These are phyloP conservation scores for Aphidius colemani DNA, from an alignment of 2,888 invertebrate species.

Conservation along the genomic window DNA sequence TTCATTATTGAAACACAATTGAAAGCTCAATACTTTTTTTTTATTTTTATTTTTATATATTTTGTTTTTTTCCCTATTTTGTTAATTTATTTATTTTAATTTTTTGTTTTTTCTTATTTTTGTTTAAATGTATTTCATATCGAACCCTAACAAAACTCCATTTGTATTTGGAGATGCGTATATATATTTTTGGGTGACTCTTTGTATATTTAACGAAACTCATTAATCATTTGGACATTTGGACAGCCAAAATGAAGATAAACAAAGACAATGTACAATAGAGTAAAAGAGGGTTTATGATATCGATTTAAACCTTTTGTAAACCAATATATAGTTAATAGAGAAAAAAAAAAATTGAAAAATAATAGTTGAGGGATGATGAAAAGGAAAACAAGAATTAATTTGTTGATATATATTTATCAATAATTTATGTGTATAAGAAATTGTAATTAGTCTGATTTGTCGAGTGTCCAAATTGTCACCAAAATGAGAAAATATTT, in stretches of 20 bases:
- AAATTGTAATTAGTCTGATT: constrained; percentile 54
- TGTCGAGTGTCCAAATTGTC: constrained; percentile 53
- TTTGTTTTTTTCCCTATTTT: constrained; percentile 4
- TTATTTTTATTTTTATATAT: neutral
- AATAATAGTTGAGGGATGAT: neutral
- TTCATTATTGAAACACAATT: constrained; percentile 42
- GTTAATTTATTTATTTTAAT: too few species aligned
- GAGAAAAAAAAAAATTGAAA: neutral
- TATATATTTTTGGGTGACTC: too few species aligned
- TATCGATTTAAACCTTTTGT: too few species aligned
- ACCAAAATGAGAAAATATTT: constrained; percentile 23
- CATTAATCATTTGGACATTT: too few species aligned
- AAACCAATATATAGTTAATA: neutral
- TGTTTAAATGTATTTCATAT: too few species aligned
- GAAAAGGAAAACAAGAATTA: neutral
- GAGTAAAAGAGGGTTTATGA: too few species aligned
- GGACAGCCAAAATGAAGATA: too few species aligned
- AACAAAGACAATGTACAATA: too few species aligned
- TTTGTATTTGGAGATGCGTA: too few species aligned
- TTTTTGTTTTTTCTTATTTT: too few species aligned
- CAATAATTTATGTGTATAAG: constrained; percentile 18
- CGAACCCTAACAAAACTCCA: too few species aligned
- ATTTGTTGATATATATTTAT: neutral
- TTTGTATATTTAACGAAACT: too few species aligned
- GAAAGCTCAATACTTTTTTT: constrained; percentile 1